Percentiles rank a stretch among this genome's conserved stretches.
Conservation (phyloP, 2,113 vertebrate species). For the Saccopteryx leptura region DNA sequence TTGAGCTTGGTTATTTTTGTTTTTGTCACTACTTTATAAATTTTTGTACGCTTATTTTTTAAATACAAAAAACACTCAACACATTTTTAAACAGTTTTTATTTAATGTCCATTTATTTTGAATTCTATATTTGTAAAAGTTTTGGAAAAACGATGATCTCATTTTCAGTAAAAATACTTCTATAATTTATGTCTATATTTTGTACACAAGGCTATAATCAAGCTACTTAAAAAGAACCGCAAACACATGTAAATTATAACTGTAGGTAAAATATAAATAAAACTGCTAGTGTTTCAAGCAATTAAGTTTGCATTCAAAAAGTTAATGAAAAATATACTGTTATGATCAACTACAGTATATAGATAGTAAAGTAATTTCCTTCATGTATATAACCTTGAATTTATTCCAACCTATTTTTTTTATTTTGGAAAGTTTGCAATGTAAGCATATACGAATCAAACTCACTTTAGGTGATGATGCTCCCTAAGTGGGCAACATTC, state of each 20-base stretch:
- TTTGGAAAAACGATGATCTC: constrained; percentile 1
- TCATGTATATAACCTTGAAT: constrained; percentile 24
- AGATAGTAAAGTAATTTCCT: constrained; percentile 28
- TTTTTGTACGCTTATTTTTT: background rate
- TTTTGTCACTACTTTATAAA: background rate
- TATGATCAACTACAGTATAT: background rate
- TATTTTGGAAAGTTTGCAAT: constrained; percentile 75
- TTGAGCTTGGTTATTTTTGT: background rate
- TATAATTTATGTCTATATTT: constrained; percentile 11
- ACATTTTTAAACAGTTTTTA: background rate
- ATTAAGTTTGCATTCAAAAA: constrained; percentile 14
- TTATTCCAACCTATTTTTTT: constrained; percentile 54
- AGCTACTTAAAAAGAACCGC: background rate
- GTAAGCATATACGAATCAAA: constrained; percentile 80
- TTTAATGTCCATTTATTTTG: constrained; percentile 27
- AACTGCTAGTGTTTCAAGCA: background rate
- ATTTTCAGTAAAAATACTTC: background rate
- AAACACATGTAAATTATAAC: background rate
- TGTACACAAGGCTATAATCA: constrained; percentile 2
- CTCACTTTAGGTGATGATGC: constrained; percentile 81
- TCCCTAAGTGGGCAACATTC: constrained; percentile 79
- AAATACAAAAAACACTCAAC: constrained; percentile 20
- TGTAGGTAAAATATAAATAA: constrained; percentile 31
- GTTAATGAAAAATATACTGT: constrained; percentile 19
- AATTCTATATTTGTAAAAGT: background rate